Base-by-base conservation (phyloP, 2,797 vertebrate genomes). In the Orientallactaga sibirica region DNA sequence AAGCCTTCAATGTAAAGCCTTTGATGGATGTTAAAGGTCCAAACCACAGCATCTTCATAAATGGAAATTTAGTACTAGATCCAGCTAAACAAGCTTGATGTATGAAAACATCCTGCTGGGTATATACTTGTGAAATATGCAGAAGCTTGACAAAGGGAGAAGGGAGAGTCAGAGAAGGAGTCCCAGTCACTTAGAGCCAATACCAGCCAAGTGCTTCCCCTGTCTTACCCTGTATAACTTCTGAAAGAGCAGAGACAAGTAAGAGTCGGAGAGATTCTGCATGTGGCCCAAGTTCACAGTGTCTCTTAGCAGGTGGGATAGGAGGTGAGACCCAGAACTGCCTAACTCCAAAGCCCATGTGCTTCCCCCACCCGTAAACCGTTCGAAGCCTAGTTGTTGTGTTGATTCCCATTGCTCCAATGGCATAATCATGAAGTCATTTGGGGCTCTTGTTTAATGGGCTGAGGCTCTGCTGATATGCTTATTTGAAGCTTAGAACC, bases 401-500 rank as follows among this genome's bases (percentile, higher is more conserved):
- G 19, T 58, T 41, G 37, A 75, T 75, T 37, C 73, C 52, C 10
- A 12, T 7, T 41, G 22, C 68, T 74, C 76, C 73, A 71, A 3
- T 68, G 9, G 29, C 1, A 11, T 66, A 68, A 64, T 66, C 64
- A 29, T 25, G 64, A 93, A 74, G 74, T 85, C 58, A 66, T 20
- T 25, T 67, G n/a, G 29, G 16, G 64, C 82, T 84, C 29, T 0
- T 19, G 58, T 29, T 68, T 20, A 62, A 43, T 79, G 33, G 29
- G 2, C 67, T 27, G 68, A 93, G 90, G n/a, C 55, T 67, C 43
- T 79, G 33, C 73, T 91, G 84, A 67, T 66, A 88, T 1, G 79
- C 86, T 70, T 95, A 1, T 79, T 92, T 88, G 68, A 48, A 27
- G 33, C 71, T 88, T 94, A 76, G 91, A 93, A 68, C 61, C 37